phyloP scores from a whole-genome alignment of 2,113 vertebrate species.

The Procapra przewalskii region DNA sequence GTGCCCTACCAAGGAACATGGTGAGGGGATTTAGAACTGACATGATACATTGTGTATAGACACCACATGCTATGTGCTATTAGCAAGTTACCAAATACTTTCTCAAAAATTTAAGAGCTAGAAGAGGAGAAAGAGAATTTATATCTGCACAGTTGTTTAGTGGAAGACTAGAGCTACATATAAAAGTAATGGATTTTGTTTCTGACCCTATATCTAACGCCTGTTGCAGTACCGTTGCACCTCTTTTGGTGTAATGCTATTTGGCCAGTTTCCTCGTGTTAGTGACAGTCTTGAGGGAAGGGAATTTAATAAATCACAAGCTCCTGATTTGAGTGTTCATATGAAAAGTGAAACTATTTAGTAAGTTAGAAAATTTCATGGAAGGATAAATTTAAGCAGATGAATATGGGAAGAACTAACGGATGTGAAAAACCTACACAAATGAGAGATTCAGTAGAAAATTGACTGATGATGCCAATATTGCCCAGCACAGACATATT shows the following conservation, averaged over 20 bases:
- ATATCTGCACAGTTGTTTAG: neutral
- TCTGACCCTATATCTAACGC: neutral
- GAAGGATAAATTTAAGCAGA: neutral
- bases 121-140: neutral
- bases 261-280: neutral
- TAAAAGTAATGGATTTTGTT: neutral
- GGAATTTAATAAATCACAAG: neutral
- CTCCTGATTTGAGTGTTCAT: neutral
- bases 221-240: neutral
- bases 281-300: neutral
- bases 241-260: neutral
- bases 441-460: neutral
- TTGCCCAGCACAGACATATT: neutral
- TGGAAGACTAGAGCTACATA: neutral
- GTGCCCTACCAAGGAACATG: neutral
- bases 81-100: neutral
- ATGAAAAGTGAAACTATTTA: neutral
- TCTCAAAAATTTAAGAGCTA: neutral
- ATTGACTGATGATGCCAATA: neutral
- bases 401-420: neutral
- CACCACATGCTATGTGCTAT: neutral
- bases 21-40: neutral
- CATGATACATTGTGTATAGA: neutral
- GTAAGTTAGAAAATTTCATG: neutral
- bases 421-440: neutral